A percentile compares a stretch with the other conserved stretches of the same genome.
Conservation (phyloP, 2,797 vertebrate genomes). For the Atherinosoma microstoma region DNA sequence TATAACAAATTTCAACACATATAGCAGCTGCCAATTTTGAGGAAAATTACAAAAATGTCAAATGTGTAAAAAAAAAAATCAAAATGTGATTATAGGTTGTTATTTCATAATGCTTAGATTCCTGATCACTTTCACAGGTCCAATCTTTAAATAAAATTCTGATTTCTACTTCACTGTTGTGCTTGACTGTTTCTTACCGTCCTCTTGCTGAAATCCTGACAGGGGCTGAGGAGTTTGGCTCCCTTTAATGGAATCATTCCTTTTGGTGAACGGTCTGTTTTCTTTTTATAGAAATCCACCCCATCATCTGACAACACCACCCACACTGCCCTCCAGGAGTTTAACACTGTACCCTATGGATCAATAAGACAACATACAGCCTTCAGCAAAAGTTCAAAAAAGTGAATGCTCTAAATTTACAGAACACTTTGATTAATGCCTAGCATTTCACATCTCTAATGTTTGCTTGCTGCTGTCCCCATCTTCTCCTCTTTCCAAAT, state of each 20-base stretch:
- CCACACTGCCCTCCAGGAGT: constrained; percentile 95
- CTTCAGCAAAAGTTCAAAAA: constrained; percentile 15
- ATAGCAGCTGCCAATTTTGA: not conserved
- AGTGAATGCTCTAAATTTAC: not conserved
- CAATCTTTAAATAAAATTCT: not conserved
- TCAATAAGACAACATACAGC: constrained; percentile 12
- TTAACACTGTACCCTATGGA: constrained; percentile 90
- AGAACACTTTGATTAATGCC: not conserved
- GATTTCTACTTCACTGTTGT: not conserved
- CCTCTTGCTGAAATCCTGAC: constrained; percentile 93
- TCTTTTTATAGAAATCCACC: constrained; percentile 94
- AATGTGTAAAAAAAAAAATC: not conserved
- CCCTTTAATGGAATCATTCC: constrained; percentile 96
- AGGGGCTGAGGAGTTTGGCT: constrained; percentile 87
- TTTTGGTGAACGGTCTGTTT: constrained; percentile 92
- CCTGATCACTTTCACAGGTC: not conserved
- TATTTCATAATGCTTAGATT: not conserved
- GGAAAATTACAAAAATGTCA: not conserved
- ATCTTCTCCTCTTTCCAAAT: not conserved
- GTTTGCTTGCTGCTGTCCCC: not conserved
- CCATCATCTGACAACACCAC: constrained; percentile 93
- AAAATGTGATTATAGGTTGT: not conserved
- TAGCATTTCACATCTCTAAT: not conserved
- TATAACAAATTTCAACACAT: not conserved
- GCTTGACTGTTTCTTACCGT: constrained; percentile 79